Evolutionary conservation across 2,113 vertebrate genomes (phyloP), one percentile per base, ranked within the genome.

Genomic region (Suricata suricatta): DNA sequence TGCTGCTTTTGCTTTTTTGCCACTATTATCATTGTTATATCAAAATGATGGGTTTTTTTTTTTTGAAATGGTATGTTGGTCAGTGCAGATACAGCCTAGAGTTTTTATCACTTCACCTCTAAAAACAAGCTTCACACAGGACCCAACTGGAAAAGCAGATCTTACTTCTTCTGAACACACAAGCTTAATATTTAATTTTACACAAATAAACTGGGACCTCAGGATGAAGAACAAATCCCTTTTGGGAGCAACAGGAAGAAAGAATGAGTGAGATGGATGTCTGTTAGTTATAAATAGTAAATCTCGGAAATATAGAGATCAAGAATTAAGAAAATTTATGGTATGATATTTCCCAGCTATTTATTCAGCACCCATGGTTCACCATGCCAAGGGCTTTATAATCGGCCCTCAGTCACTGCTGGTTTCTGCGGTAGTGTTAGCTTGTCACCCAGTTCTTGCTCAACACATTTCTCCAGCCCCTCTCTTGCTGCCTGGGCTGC

Each of bases 351-450:
- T 90, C 77, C 77, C 66, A 69, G 60, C 69, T 72, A 10, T 93
- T 97, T 96, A 88, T 77, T 27, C 57, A 84, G 25, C 35, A 54
- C 44, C 64, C 68, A 25, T 5, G 52, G 82, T 60, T 33, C 15
- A 44, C 76, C 33, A 29, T 47, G 96, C 97, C 97, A 96, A 68
- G 52, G 81, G 50, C 38, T 93, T 31, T 71, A 88, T 93, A 97
- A 97, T 96, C 29, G 27, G 41, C 33, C 41, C 95, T 97, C 89
- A 80, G 92, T 96, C 87, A 21, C 3, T n/a, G 74, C 93, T 94
- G 92, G 68, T 54, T 93, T 94, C 57, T 4, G 35, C 14, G 38
- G 96, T 33, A 4, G 72, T 3, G 23, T 33, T 77, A 54, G 54
- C 31, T 80, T 87, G 66, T 92, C 76, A 74, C 66, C 72, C 64